Evolutionary conservation across 2,113 vertebrate genomes (phyloP), one percentile per base, ranked within the genome.

Genomic region (Nettapus auritus): DNA sequence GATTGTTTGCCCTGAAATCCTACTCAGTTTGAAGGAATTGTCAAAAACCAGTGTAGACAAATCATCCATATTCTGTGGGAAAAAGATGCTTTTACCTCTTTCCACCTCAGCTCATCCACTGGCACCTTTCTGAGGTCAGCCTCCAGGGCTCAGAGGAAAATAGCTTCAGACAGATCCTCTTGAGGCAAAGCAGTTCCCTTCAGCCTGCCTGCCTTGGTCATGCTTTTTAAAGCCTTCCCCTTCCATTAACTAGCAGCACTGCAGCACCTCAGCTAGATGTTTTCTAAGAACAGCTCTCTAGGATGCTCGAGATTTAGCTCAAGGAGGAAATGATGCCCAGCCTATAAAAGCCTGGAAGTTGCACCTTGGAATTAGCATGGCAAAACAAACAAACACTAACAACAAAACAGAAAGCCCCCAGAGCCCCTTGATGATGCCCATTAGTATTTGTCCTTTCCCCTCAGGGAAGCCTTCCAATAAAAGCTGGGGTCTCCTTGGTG

Each of bases 111-210:
- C 50, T 67, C 63, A 26, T 44, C 64, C 4, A 6, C 80, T 88
- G 82, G 48, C 76, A 64, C 23, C 1, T 4, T 79, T 86, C 53
- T 0, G 0, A 74, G 69, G 22, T 31, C 13, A 4, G 50, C 19
- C 63, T 69, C 50, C 33, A 7, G 14, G n/a, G 56, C 20, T 31
- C 46, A 12, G 22, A 19, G 28, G n/a, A 31, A 73, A 85, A 42
- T 1, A 55, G 7, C 44, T 77, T 75, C 69, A 70, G 67, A 16
- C 18, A 68, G 46, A 26, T 62, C 22, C 52, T 71, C 42, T 22
- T 55, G 6, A n/a, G 56, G 21, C 53, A 67, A 70, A 80, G 52
- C 60, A 26, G 4, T 42, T 71, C 67, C 44, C 64, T 68, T 31
- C 52, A 76, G n/a, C 53, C 70, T 82, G 36, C 28, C 44, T 17